A percentile compares a stretch with the other conserved stretches of the same genome.
Evolutionary conservation across 2,888 invertebrate species (phyloP).

Genomic region (Sclerodermus sp.): DNA sequence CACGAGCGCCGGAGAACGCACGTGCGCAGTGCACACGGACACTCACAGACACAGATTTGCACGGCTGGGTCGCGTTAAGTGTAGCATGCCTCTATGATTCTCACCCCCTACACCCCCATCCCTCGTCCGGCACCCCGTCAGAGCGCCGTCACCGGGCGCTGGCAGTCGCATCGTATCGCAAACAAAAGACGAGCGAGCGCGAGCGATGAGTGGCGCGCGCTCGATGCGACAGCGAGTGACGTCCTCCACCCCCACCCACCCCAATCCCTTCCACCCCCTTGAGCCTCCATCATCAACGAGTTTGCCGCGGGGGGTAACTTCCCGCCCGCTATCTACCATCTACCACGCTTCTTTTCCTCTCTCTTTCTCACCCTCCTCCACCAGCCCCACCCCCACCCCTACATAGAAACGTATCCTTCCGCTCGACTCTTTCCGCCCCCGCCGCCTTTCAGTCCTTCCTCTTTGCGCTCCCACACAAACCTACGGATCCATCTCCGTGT

Average conservation of each 20-base stretch:
- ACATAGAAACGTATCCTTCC: slow-evolving; percentile 2
- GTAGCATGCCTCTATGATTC: slow-evolving; percentile 46
- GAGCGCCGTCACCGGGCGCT: slow-evolving; percentile 31
- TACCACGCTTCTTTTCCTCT: slow-evolving; percentile 15
- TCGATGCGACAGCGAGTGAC: slow-evolving; percentile 55
- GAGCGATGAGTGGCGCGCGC: slow-evolving; percentile 51
- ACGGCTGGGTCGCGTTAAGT: slow-evolving; percentile 45
- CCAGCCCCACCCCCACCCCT: slow-evolving; percentile 3
- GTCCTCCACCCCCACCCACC: slow-evolving; percentile 15
- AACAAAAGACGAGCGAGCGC: slow-evolving; percentile 55
- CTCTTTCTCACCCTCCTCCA: slow-evolving; percentile 5
- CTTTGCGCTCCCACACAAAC: slow-evolving; percentile 1
- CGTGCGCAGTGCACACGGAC: slow-evolving; percentile 1
- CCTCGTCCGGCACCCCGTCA: neutral
- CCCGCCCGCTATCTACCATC: slow-evolving; percentile 18
- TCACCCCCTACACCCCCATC: slow-evolving; percentile 24
- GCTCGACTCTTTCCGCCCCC: slow-evolving; percentile 3
- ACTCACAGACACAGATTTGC: slow-evolving; percentile 5
- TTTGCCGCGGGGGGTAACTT: slow-evolving; percentile 3
- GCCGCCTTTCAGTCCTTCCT: slow-evolving; percentile 3
- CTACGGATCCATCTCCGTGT: too few species aligned
- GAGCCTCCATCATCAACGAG: neutral
- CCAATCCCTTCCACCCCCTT: slow-evolving; percentile 5
- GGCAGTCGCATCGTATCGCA: slow-evolving; percentile 52
- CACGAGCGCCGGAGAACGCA: neutral